A percentile compares a stretch with the other conserved stretches of the same genome.
phyloP scores from a whole-genome alignment of 2,888 invertebrate genomes.

The Dryomyza anilis region DNA sequence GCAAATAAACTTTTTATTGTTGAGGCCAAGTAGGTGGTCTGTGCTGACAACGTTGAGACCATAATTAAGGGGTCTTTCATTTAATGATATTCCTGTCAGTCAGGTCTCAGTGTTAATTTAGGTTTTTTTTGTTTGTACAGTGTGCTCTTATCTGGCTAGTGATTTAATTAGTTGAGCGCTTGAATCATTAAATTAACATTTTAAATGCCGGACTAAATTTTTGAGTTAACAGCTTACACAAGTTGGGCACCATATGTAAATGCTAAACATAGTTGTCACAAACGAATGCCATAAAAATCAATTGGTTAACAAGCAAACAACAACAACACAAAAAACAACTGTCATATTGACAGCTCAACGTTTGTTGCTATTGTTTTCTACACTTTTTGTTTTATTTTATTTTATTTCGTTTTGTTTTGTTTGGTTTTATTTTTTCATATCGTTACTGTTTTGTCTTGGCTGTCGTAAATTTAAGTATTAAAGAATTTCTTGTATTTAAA shows the following conservation, averaged over 20 bases:
- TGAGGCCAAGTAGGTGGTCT: neutral
- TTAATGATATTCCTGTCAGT: no score
- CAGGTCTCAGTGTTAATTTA: conserved; percentile 4
- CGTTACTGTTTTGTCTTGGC: neutral
- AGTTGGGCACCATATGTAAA: conserved; percentile 1
- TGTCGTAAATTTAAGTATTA: neutral
- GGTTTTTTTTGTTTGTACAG: neutral
- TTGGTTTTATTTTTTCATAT: neutral
- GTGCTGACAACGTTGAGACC: neutral
- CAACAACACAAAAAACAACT: neutral
- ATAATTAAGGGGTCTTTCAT: neutral
- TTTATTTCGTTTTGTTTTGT: neutral
- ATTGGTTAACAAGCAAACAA: conserved; percentile 16
- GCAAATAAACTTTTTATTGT: neutral
- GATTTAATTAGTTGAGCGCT: conserved; percentile 4
- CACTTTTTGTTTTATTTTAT: neutral
- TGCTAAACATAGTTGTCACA: conserved; percentile 15
- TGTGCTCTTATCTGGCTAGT: conserved; percentile 3
- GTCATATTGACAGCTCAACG: conserved; percentile 2
- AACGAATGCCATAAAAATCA: conserved; percentile 21
- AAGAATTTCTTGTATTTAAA: neutral
- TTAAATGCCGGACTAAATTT: neutral
- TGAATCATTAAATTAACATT: conserved; percentile 15
- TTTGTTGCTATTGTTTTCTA: neutral
- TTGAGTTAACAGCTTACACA: neutral